phyloP scores from a whole-genome alignment of 2,113 vertebrate genomes.

The Xiphorhynchus elegans region DNA sequence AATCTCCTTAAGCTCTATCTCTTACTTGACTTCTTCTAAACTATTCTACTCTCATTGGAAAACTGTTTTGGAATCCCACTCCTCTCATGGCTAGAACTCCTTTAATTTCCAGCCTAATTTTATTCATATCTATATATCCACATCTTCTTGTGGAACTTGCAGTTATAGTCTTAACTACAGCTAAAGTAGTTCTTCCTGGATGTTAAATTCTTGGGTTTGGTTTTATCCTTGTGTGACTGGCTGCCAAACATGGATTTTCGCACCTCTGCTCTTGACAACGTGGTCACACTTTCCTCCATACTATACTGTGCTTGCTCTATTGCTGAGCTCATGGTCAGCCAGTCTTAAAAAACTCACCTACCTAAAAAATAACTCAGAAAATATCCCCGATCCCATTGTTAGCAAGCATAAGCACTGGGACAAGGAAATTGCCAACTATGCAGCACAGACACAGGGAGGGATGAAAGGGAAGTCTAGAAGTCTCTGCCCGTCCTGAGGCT shows the following conservation, averaged over 20 bases:
- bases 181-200: background rate
- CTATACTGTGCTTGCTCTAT: accelerated
- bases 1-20: background rate
- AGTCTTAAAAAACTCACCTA: background rate
- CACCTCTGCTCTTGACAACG: background rate
- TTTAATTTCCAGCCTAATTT: conserved; percentile 32
- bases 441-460: background rate
- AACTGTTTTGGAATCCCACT: background rate
- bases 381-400: background rate
- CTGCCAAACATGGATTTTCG: background rate
- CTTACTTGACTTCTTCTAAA: background rate
- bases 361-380: background rate
- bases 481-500: background rate
- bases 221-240: background rate
- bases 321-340: background rate
- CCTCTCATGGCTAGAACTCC: background rate
- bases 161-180: background rate
- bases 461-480: background rate
- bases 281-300: background rate
- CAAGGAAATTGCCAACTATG: background rate
- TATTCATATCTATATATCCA: background rate
- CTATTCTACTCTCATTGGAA: background rate
- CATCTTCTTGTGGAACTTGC: background rate
- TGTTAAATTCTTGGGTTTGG: background rate
- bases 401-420: background rate